Base-by-base conservation (phyloP, 2,113 vertebrate species). In the Petromus typicus region DNA sequence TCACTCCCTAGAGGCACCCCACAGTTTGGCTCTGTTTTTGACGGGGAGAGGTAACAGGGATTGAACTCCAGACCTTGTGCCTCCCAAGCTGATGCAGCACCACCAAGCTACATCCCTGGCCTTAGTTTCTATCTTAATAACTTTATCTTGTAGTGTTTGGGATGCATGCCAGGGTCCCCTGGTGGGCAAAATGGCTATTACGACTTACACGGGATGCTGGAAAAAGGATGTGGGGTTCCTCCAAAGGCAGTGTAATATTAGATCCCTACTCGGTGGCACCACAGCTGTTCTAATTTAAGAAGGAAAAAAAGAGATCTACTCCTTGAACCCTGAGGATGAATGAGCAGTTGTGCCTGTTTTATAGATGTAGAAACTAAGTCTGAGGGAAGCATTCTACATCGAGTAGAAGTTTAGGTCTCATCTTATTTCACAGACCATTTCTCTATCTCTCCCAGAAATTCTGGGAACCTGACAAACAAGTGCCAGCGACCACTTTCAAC, bases 371-470 rank as follows among this genome's bases (percentile, higher is more conserved):
- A 91, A 79, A 61, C 14, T 22, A 56, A 40, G 25, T 85, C 63
- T 51, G 34, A 76, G 43, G 67, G 67, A 69, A n/a, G 12, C 56
- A 63, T 85, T 85, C 23, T 30, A 86, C 45, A 56, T 85, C 37
- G 80, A 93, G 71, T 85, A 80, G 78, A 67, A 95, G 37, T 89
- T n/a, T 54, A 56, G 54, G 34, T 67, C 40, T 89, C 61, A 23
- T 32, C 5, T 54, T 23, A n/a, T 82, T 80, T 54, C 57, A 12
- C 7, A 73, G 76, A 48, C 30, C 56, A 20, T 3, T n/a, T 82
- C 76, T n/a, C 3, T 69, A 45, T 86, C 43, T 88, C 34, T 37
- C 78, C 37, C 32, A 67, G 86, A 89, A 76, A 51, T 86, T 59
- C 27, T 83, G 48, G 86, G 71, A 64, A 45, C 9, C 43, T 48